A percentile compares a stretch with the other conserved stretches of the same genome.
Conservation (phyloP, 2,797 vertebrate genomes). For the Scolopax rusticola region DNA sequence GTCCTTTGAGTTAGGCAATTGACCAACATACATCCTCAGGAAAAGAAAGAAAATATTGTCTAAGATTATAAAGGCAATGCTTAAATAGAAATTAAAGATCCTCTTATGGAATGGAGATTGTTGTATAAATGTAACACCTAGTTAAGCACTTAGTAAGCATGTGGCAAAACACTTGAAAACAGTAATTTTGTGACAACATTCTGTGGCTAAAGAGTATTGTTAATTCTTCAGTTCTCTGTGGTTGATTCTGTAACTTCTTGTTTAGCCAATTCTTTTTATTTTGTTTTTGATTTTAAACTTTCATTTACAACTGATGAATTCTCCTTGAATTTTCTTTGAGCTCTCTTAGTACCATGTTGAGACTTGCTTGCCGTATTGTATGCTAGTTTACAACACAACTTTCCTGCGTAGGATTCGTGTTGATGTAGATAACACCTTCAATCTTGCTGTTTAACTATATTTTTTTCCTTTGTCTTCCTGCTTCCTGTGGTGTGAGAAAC, state of each 20-base stretch:
- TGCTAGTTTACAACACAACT: not conserved
- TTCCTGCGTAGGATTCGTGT: not conserved
- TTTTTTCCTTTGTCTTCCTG: slow-evolving; percentile 72
- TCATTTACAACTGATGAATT: not conserved
- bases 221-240: not conserved
- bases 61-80: not conserved
- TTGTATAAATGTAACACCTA: not conserved
- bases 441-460: slow-evolving; percentile 54
- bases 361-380: not conserved
- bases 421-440: not conserved
- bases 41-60: not conserved
- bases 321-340: not conserved
- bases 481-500: slow-evolving; percentile 76
- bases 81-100: not conserved
- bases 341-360: not conserved
- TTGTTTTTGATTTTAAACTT: not conserved
- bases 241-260: not conserved
- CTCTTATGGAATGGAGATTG: not conserved
- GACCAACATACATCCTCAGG: not conserved
- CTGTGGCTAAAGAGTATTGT: not conserved
- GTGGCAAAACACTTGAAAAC: not conserved
- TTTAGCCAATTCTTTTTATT: not conserved
- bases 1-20: not conserved
- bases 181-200: not conserved
- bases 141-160: not conserved